Conservation (phyloP, 2,888 invertebrate genomes). For the Maniola hyperantus region DNA sequence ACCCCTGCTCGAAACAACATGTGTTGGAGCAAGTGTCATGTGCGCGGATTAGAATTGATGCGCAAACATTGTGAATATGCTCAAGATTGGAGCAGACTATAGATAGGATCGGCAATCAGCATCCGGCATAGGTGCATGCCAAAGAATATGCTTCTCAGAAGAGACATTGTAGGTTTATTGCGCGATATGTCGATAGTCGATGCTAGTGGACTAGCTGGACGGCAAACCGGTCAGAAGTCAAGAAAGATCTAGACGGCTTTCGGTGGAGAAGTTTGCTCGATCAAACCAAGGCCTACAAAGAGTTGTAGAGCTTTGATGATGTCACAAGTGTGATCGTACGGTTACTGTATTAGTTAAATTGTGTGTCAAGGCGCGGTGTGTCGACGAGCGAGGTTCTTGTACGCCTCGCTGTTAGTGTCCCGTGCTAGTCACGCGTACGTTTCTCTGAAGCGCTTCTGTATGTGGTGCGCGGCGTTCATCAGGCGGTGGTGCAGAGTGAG, state of each 20-base stretch:
- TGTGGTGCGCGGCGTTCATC: slow-evolving; percentile 86
- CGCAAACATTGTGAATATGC: too few relatives aligned
- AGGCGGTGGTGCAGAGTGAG: slow-evolving; percentile 81
- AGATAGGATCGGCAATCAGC: too few relatives aligned
- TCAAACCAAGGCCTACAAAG: too few relatives aligned
- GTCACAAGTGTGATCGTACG: background rate
- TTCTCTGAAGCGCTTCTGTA: slow-evolving; percentile 87
- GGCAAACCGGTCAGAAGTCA: too few relatives aligned
- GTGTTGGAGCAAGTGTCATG: too few relatives aligned
- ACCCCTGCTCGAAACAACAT: background rate
- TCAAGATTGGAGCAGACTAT: too few relatives aligned
- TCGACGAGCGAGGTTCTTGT: slow-evolving; percentile 49
- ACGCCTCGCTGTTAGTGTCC: slow-evolving; percentile 42
- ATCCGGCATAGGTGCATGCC: too few relatives aligned
- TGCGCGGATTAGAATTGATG: too few relatives aligned
- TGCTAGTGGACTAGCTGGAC: too few relatives aligned
- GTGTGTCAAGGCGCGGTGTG: slow-evolving; percentile 50
- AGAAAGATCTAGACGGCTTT: too few relatives aligned
- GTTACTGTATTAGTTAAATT: background rate
- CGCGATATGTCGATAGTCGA: background rate
- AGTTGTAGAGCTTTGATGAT: background rate
- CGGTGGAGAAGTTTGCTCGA: too few relatives aligned
- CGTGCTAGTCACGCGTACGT: slow-evolving; percentile 84
- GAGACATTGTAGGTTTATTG: background rate
- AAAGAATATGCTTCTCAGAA: background rate